Base-by-base conservation (phyloP, 2,888 invertebrate species). In the Corythucha ciliata region DNA sequence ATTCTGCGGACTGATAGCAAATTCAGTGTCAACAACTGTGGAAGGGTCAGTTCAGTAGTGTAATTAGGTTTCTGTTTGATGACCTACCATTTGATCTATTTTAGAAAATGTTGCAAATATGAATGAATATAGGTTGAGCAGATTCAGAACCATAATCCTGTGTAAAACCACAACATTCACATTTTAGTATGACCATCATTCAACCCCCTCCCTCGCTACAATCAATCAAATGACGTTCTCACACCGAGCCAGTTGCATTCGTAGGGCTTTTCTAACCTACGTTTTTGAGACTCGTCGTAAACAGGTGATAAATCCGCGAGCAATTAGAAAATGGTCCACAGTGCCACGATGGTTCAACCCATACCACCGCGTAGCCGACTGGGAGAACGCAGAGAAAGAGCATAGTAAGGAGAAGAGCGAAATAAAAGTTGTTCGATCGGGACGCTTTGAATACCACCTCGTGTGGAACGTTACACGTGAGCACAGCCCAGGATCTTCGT, bases 401-500 rank as follows among this genome's bases (percentile, higher is more conserved):
- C 93, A 96, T 94, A 45, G 89, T 85, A 53, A 96, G 72, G 50
- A 96, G 72, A 6, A 94, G 71, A 1, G 87, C 86, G 58, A 92
- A 78, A 68, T 96, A 97, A 69, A 97, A 97, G 67, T 97, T 97
- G 68, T 93, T 94, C 49, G 92, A 93, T 65, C 89, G 80, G 3
- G 83, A 88, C 0, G 91, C 91, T 64, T 89, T 77, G 52, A 53
- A 52, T 10, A 94, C 88, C 1, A 92, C 83, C 72, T 90, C 88
- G 64, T 92, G 91, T 0, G 96, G 96, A 1, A 94, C 90, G 65
- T 96, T 96, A 67, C 93, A 94, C 0, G 94, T 92, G 68, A 94
- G 77, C 5, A 94, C 93, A 14, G 91, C 85, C 97, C 96, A 97
- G 7, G 91, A 90, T 57, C 94, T 52, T n/a, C n/a, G n/a, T n/a